A percentile compares a stretch with the other conserved stretches of the same genome.
Evolutionary conservation across 2,797 vertebrate genomes (phyloP).

Genomic region (Dicrostonyx torquatus): DNA sequence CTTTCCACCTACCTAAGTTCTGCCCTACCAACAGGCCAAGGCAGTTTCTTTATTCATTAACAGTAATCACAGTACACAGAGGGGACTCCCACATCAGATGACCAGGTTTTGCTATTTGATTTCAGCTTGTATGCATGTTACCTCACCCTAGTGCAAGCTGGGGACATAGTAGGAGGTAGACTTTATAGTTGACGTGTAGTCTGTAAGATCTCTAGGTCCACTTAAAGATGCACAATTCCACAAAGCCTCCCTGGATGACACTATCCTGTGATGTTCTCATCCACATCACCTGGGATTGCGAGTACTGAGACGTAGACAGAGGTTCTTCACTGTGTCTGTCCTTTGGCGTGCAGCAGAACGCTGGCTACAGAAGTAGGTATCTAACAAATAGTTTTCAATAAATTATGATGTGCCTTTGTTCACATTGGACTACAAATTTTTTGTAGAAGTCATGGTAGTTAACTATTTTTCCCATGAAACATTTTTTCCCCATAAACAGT

Average conservation of each 20-base stretch:
- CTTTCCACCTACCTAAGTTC: too few relatives aligned
- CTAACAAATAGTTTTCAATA: conserved; percentile 52
- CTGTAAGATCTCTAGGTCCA: not conserved
- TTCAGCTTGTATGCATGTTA: not conserved
- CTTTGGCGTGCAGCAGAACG: not conserved
- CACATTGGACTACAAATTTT: not conserved
- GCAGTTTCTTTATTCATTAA: too few relatives aligned
- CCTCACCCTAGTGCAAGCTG: not conserved
- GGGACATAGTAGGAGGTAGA: not conserved
- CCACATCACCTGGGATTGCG: not conserved
- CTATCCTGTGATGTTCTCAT: not conserved
- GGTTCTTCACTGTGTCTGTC: not conserved
- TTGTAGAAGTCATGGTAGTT: not conserved
- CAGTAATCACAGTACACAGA: too few relatives aligned
- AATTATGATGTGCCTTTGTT: conserved; percentile 43
- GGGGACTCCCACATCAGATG: too few relatives aligned
- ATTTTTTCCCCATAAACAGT: not conserved
- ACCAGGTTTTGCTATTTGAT: not conserved
- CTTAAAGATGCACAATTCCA: conserved; percentile 6
- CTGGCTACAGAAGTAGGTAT: not conserved
- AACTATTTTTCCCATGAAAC: not conserved
- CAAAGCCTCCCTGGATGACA: not conserved
- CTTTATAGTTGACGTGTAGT: not conserved
- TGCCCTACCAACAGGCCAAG: too few relatives aligned
- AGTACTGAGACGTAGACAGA: conserved; percentile 27